A percentile compares a stretch with the other conserved stretches of the same genome.
Conservation (phyloP, 2,797 vertebrate genomes). For the Pempheris klunzingeri region DNA sequence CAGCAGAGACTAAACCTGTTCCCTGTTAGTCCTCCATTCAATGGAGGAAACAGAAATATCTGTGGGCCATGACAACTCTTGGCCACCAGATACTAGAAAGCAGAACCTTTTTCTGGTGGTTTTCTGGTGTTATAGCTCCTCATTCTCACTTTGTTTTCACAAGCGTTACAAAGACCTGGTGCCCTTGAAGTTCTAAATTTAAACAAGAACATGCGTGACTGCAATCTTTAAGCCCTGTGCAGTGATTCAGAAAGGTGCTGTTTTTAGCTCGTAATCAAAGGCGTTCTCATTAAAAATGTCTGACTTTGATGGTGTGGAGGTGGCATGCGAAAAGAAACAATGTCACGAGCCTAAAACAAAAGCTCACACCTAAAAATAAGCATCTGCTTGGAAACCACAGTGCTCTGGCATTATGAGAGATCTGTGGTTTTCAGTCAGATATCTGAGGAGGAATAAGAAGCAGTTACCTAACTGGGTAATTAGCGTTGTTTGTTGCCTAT, state of each 20-base stretch:
- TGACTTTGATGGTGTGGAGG: slow-evolving; percentile 60
- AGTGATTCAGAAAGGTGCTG: slow-evolving; percentile 33
- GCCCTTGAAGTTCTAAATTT: slow-evolving; percentile 54
- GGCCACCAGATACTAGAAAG: slow-evolving; percentile 10
- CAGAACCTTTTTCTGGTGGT: not conserved
- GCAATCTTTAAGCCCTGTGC: slow-evolving; percentile 32
- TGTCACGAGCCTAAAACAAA: slow-evolving; percentile 47
- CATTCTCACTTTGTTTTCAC: slow-evolving; percentile 30
- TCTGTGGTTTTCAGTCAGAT: slow-evolving; percentile 17
- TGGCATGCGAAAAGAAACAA: slow-evolving; percentile 43
- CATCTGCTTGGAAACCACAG: slow-evolving; percentile 30
- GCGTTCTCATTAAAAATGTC: slow-evolving; percentile 53
- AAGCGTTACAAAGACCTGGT: slow-evolving; percentile 19
- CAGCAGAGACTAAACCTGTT: not conserved
- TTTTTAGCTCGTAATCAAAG: slow-evolving; percentile 54
- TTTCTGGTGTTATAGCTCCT: slow-evolving; percentile 8
- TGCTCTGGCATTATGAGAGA: slow-evolving; percentile 29
- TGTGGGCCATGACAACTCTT: slow-evolving; percentile 4
- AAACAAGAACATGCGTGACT: slow-evolving; percentile 37
- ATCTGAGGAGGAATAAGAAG: slow-evolving; percentile 34
- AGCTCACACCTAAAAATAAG: slow-evolving; percentile 63
- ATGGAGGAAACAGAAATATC: not conserved
- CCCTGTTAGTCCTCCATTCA: not conserved
- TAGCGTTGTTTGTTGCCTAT: slow-evolving; percentile 26
- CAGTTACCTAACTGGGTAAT: slow-evolving; percentile 43